Evolutionary conservation across 2,797 vertebrate genomes (phyloP).

Genomic region (Myoxocephalus aenaeus): DNA sequence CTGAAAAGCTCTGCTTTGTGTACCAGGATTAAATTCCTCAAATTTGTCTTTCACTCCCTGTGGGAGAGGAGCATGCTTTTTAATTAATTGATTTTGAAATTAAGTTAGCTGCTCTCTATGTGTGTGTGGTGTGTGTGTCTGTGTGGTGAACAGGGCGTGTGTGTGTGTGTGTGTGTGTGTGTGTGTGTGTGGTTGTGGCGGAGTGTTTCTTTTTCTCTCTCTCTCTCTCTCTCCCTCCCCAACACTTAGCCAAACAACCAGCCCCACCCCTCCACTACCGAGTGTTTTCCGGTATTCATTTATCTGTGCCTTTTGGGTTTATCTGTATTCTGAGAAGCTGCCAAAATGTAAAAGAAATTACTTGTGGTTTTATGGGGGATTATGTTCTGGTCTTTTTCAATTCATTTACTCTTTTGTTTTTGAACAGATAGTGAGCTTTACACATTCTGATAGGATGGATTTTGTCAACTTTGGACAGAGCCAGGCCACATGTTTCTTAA

Average conservation of each 20-base stretch:
- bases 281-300: conserved; percentile 16
- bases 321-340: conserved; percentile 6
- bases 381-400: background rate
- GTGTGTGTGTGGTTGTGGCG: conserved; percentile 4
- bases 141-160: background rate
- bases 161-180: conserved; percentile 23
- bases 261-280: too few relatives aligned
- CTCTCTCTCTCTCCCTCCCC: conserved; percentile 14
- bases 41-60: conserved; percentile 76
- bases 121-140: conserved; percentile 25
- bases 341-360: background rate
- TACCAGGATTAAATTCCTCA: conserved; percentile 76
- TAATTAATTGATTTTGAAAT: conserved; percentile 82
- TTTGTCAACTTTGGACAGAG: background rate
- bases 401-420: background rate
- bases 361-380: background rate
- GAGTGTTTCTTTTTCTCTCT: conserved; percentile 23
- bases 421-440: background rate
- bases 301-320: conserved; percentile 24
- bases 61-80: conserved; percentile 68
- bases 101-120: conserved; percentile 58
- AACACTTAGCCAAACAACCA: background rate
- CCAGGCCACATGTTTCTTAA: background rate
- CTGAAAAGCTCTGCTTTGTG: conserved; percentile 74
- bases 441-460: background rate